Base-by-base conservation (phyloP, 2,113 vertebrate genomes). In the Nyctereutes procyonoides region DNA sequence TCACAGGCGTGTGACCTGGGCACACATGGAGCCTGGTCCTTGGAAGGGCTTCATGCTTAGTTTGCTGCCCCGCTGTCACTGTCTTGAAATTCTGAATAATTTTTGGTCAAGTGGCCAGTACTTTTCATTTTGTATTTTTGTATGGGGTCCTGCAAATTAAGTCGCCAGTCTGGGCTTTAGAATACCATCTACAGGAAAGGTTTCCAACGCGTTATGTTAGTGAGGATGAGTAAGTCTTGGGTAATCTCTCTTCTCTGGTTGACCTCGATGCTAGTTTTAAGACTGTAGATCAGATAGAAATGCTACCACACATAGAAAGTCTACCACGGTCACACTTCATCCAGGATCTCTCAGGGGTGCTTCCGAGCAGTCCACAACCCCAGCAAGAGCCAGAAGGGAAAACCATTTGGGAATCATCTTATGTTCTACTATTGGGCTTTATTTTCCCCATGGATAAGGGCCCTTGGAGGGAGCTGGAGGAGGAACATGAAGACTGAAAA, bases 351-450 rank as follows among this genome's bases (percentile, higher is more conserved):
- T 14, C 28, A 2, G 17, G 38, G 92, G 71, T 82, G 77, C 28
- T 62, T 67, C 83, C 62, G 35, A 81, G 58, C 81, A 95, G 60
- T 85, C 30, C 35, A 48, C 8, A 13, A 38, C 16, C 30, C 84
- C 63, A 79, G 65, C 58, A 76, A 96, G 30, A 81, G 30, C n/a
- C 92, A 92, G 76, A 90, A 67, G 95, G 58, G 79, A 85, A 93
- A 81, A 38, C 10, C 58, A 73, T 69, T 30, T 17, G 28, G 74
- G 48, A 62, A 28, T 3, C 79, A 71, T 90, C 93, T 94, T 69
- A 48, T 95, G 58, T 73, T 87, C 71, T 38, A 71, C 67, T 53
- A 48, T 5, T 63, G 62, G 55, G 38, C 67, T 97, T 89, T 65
- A 80, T 71, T 95, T 93, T 56, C 19, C 17, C 7, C 10, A 13